These are phyloP conservation scores for Drosophila neotestacea DNA, from an alignment of 2,888 invertebrate genomes.

Conservation along the genomic window DNA sequence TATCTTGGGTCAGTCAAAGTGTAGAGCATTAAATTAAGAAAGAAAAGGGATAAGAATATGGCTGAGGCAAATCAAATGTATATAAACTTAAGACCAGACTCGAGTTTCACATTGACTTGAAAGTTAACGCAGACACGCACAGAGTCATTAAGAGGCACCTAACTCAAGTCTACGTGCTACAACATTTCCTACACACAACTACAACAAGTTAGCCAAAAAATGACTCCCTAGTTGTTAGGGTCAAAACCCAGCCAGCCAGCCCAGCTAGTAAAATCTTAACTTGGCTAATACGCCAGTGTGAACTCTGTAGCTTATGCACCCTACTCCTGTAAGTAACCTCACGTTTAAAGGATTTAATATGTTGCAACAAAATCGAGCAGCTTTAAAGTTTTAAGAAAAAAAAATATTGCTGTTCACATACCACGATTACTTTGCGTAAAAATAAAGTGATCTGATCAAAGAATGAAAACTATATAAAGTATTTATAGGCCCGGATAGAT, in stretches of 20 bases:
- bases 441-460: too few relatives aligned
- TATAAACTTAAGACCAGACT: slow-evolving; percentile 1
- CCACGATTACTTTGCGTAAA: too few relatives aligned
- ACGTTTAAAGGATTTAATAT: too few relatives aligned
- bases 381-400: neutral
- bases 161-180: slow-evolving; percentile 36
- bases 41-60: slow-evolving; percentile 5
- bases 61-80: slow-evolving; percentile 1
- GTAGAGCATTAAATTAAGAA: neutral
- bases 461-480: too few relatives aligned
- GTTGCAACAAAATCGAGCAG: neutral
- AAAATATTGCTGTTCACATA: too few relatives aligned
- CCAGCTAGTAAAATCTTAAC: slow-evolving; percentile 16
- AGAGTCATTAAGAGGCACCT: slow-evolving; percentile 33
- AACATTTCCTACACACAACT: slow-evolving; percentile 13
- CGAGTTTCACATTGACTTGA: slow-evolving; percentile 3
- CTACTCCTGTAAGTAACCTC: neutral
- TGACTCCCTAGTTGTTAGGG: slow-evolving; percentile 13
- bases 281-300: slow-evolving; percentile 6
- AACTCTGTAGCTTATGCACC: slow-evolving; percentile 10
- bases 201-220: slow-evolving; percentile 2
- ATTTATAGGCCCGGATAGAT: too few relatives aligned
- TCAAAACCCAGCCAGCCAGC: slow-evolving; percentile 23
- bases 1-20: slow-evolving; percentile 33
- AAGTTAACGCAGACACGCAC: slow-evolving; percentile 23